Conservation (phyloP, 2,888 invertebrate genomes). For the Steinernema carpocapsae region DNA sequence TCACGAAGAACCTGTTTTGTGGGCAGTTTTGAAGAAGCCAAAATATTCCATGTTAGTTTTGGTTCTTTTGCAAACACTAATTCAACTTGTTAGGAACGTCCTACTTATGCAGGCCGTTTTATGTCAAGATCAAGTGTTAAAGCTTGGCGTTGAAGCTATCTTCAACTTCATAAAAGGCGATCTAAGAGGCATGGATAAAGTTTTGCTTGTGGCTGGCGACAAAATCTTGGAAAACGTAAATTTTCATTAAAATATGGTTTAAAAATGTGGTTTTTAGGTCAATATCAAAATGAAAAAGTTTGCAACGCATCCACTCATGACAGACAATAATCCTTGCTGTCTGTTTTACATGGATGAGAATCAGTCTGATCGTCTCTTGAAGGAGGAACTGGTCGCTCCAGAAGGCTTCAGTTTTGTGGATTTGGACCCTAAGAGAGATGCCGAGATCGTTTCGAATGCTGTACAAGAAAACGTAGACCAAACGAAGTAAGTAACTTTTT, state of each 20-base stretch:
- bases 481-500: not conserved
- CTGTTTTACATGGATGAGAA: not conserved
- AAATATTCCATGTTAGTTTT: not conserved
- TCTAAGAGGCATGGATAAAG: not conserved
- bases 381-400: not conserved
- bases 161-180: not conserved
- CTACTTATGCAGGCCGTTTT: not conserved
- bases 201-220: not conserved
- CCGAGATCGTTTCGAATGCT: not conserved
- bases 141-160: not conserved
- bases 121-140: not conserved
- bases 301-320: not conserved
- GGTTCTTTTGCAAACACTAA: not conserved
- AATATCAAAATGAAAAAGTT: not conserved
- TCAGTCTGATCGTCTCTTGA: not conserved
- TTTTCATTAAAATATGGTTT: not conserved
- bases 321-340: not conserved
- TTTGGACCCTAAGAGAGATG: not conserved
- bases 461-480: not conserved
- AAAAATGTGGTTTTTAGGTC: not conserved
- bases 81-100: not conserved
- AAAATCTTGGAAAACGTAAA: not conserved
- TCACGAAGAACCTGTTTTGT: not conserved
- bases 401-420: conserved; percentile 7
- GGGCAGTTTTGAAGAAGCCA: not conserved